These are phyloP conservation scores for Athrips mouffetella DNA, from an alignment of 2,888 invertebrate species.

Conservation along the genomic window DNA sequence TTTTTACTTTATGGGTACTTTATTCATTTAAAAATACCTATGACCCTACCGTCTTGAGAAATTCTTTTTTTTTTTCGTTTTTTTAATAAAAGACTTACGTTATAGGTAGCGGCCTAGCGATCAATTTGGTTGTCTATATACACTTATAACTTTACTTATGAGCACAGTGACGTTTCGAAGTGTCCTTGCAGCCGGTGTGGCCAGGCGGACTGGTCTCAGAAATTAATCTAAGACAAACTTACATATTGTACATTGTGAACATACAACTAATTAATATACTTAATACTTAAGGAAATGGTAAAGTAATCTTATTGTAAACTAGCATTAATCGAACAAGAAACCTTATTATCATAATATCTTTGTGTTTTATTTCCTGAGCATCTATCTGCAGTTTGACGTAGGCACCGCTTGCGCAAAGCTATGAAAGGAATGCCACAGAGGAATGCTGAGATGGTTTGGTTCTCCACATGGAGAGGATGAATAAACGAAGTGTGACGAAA, in stretches of 20 bases:
- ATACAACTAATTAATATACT: conserved; percentile 71
- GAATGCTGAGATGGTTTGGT: too few relatives aligned
- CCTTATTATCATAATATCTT: conserved; percentile 75
- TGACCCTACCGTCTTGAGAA: too few relatives aligned
- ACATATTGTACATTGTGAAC: conserved; percentile 78
- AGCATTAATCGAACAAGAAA: conserved; percentile 77
- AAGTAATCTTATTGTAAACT: conserved; percentile 77
- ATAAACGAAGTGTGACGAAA: too few relatives aligned
- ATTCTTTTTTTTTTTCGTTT: too few relatives aligned
- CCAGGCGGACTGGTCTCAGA: conserved; percentile 69
- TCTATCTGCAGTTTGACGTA: conserved; percentile 5
- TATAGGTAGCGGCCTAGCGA: too few relatives aligned
- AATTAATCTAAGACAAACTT: conserved; percentile 64
- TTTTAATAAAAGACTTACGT: too few relatives aligned
- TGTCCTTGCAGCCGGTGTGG: conserved; percentile 72
- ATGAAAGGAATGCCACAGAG: too few relatives aligned
- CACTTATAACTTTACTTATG: neutral
- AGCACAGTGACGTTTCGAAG: conserved; percentile 57
- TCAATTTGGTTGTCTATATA: neutral
- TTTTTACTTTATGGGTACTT: too few relatives aligned
- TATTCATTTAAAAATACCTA: too few relatives aligned
- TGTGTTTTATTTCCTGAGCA: conserved; percentile 59
- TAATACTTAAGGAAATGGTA: conserved; percentile 59
- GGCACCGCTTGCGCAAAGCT: too few relatives aligned
- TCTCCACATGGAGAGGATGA: too few relatives aligned